A percentile compares a stretch with the other conserved stretches of the same genome.
These are phyloP conservation scores for Oryzaephilus surinamensis DNA, from an alignment of 1,140 invertebrate genomes.

Conservation along the genomic window DNA sequence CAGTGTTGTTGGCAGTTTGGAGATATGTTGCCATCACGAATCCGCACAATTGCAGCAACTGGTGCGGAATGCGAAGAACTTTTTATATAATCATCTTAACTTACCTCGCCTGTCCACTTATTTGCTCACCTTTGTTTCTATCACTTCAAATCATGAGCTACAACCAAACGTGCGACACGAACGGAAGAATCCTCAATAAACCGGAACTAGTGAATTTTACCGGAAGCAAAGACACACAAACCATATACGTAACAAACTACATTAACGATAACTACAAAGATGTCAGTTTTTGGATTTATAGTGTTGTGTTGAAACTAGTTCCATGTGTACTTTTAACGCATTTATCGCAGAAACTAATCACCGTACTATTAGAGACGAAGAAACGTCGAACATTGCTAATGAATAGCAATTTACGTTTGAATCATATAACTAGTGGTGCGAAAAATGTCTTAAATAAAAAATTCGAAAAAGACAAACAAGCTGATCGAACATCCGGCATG, in stretches of 20 bases:
- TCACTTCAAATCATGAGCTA: conserved; percentile 47
- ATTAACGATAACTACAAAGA: conserved; percentile 31
- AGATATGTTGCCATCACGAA: conserved; percentile 81
- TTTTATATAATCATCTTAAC: conserved; percentile 63
- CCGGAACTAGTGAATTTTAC: conserved; percentile 16
- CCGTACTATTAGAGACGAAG: conserved; percentile 65
- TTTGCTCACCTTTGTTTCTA: conserved; percentile 79
- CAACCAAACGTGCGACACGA: conserved; percentile 38
- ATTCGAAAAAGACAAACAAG: conserved; percentile 56
- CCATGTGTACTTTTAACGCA: conserved; percentile 74
- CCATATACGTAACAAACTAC: conserved; percentile 33
- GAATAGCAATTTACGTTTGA: conserved; percentile 20
- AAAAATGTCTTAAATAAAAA: conserved; percentile 17
- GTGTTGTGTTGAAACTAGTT: conserved; percentile 75
- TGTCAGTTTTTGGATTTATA: conserved; percentile 77
- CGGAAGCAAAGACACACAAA: conserved; percentile 36
- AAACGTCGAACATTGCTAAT: conserved; percentile 54
- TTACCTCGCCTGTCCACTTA: conserved; percentile 70
- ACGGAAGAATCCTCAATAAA: conserved; percentile 32
- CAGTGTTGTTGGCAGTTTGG: conserved; percentile 86
- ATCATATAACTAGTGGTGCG: conserved; percentile 15
- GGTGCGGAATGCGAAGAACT: conserved; percentile 64
- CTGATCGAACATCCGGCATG: conserved; percentile 89
- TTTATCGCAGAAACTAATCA: conserved; percentile 66
- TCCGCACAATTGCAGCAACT: conserved; percentile 63